phyloP scores from a whole-genome alignment of 2,888 invertebrate genomes.

The Apamea crenata region DNA sequence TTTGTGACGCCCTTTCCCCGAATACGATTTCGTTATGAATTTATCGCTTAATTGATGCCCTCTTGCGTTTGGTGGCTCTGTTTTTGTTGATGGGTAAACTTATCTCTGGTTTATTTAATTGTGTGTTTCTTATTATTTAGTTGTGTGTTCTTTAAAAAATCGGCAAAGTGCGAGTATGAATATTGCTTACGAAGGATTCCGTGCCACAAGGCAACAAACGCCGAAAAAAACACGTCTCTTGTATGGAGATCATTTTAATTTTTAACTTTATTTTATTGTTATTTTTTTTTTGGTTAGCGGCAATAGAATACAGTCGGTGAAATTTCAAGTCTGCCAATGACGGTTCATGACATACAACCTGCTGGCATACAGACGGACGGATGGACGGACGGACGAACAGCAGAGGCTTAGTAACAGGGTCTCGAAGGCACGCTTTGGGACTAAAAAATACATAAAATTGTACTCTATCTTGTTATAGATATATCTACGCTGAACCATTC shows the following conservation, averaged over 20 bases:
- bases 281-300: neutral
- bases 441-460: too few relatives aligned
- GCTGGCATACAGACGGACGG: neutral
- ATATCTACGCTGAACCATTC: neutral
- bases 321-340: neutral
- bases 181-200: too few relatives aligned
- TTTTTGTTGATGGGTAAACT: neutral
- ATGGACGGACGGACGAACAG: neutral
- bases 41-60: constrained; percentile 52
- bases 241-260: neutral
- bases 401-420: neutral
- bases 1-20: constrained; percentile 72
- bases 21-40: constrained; percentile 68
- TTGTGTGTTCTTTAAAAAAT: neutral
- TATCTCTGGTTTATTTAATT: constrained; percentile 4
- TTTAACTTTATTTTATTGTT: neutral
- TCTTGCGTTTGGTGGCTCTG: neutral
- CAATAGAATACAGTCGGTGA: neutral
- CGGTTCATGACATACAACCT: neutral
- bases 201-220: neutral
- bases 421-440: neutral
- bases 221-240: neutral
- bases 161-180: neutral
- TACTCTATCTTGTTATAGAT: neutral
- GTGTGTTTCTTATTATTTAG: too few relatives aligned